Conservation (phyloP, 2,888 invertebrate genomes). For the Leucophenga maculata region DNA sequence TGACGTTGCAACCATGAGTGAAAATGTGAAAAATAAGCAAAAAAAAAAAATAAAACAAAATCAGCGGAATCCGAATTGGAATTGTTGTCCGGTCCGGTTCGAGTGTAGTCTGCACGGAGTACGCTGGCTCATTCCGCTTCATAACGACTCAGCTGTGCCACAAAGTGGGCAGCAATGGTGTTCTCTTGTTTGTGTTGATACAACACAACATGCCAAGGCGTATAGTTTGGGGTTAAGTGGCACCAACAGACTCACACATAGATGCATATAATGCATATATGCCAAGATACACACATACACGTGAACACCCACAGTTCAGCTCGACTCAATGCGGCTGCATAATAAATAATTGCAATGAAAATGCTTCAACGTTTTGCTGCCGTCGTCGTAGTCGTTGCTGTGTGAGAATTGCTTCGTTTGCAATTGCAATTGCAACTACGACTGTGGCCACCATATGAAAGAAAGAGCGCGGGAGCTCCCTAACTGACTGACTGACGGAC, state of each 20-base stretch:
- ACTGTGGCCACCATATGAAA: constrained; percentile 26
- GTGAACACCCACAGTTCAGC: constrained; percentile 19
- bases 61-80: constrained; percentile 36
- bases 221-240: constrained; percentile 57
- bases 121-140: not conserved
- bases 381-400: not conserved
- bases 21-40: constrained; percentile 30
- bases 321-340: constrained; percentile 38
- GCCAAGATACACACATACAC: not conserved
- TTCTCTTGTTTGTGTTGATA: constrained; percentile 33
- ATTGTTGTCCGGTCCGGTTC: constrained; percentile 16
- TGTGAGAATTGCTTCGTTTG: constrained; percentile 6
- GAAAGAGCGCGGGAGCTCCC: constrained; percentile 34
- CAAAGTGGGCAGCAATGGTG: constrained; percentile 32
- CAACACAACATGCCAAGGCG: constrained; percentile 38
- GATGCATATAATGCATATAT: constrained; percentile 30
- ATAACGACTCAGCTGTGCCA: constrained; percentile 23
- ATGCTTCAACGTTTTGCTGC: constrained; percentile 24
- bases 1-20: constrained; percentile 32
- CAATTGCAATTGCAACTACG: not conserved
- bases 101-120: not conserved
- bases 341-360: constrained; percentile 65
- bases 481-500: constrained; percentile 17
- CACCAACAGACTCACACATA: constrained; percentile 28
- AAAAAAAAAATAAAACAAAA: constrained; percentile 40